Conservation (phyloP, 2,113 vertebrate species). For the Indri indri region DNA sequence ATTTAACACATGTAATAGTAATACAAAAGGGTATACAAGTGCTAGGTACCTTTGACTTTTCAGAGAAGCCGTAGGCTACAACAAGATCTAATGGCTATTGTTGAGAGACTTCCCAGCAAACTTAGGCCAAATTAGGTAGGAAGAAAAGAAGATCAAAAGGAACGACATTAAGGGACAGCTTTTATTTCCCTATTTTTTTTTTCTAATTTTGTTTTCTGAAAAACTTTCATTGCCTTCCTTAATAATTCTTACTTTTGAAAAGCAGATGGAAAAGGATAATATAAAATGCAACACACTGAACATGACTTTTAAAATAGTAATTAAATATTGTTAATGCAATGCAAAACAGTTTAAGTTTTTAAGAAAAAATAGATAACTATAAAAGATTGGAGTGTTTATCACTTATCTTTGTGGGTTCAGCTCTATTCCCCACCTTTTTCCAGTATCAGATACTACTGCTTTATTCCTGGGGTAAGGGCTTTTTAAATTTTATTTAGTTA, state of each 20-base stretch:
- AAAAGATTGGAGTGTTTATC: background rate
- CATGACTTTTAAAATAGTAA: background rate
- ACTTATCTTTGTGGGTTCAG: background rate
- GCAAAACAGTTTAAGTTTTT: background rate
- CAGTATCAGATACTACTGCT: background rate
- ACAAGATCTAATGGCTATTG: background rate
- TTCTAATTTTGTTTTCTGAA: constrained; percentile 35
- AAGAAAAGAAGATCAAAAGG: background rate
- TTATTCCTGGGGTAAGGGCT: background rate
- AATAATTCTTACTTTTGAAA: background rate
- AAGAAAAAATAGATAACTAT: background rate
- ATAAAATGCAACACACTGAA: background rate
- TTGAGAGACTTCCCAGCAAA: background rate
- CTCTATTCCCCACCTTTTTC: background rate
- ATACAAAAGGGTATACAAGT: background rate
- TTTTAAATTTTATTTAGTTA: background rate
- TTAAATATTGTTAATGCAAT: background rate
- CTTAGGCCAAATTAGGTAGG: background rate
- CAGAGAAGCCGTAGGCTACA: background rate
- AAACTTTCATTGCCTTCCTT: background rate
- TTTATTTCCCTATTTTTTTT: background rate
- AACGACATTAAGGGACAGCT: background rate
- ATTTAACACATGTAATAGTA: background rate
- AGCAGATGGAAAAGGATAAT: background rate
- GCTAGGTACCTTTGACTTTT: background rate